Evolutionary conservation across 2,113 vertebrate species (phyloP).

Genomic region (Cervus canadensis): DNA sequence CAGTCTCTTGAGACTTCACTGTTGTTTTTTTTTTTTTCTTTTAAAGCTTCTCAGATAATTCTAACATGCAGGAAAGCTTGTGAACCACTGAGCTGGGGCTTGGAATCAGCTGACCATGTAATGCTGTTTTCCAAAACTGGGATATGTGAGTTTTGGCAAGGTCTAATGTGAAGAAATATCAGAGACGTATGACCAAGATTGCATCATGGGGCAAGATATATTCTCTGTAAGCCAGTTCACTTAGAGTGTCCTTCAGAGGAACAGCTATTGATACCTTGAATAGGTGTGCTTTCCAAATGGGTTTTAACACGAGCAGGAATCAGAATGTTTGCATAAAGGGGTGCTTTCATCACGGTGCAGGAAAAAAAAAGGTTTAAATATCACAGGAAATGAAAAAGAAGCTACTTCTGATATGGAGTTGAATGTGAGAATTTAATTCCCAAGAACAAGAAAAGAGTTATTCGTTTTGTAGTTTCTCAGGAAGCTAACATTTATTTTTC

Average conservation of each 20-base stretch:
- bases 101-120: background rate
- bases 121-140: background rate
- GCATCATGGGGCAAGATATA: background rate
- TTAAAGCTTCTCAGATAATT: background rate
- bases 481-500: background rate
- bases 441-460: background rate
- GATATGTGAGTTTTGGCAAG: background rate
- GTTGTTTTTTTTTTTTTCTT: background rate
- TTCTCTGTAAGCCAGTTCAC: background rate
- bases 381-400: background rate
- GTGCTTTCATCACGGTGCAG: background rate
- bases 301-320: background rate
- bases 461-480: background rate
- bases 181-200: background rate
- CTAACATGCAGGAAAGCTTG: background rate
- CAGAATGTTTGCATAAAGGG: background rate
- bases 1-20: background rate
- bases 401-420: background rate
- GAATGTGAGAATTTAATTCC: constrained; percentile 38
- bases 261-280: background rate
- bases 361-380: background rate
- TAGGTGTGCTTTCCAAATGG: background rate
- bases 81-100: background rate
- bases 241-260: background rate
- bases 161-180: background rate